phyloP scores from a whole-genome alignment of 2,888 invertebrate genomes.

The Eremobia ochroleuca region DNA sequence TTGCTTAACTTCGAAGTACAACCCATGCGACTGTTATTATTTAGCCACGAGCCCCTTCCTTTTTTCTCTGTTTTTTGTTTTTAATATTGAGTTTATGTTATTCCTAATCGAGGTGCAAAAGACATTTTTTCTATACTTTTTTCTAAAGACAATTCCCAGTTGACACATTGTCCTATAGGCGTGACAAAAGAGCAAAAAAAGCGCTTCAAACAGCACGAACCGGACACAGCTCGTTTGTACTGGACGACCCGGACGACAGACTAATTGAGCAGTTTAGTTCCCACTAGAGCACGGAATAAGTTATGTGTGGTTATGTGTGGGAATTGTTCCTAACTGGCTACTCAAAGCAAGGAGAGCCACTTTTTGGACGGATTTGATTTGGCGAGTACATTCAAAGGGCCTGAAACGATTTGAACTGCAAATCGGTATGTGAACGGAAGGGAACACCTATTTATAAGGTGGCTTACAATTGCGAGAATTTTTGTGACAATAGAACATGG shows the following conservation, averaged over 20 bases:
- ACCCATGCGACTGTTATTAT: too few species aligned
- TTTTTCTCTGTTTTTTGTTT: neutral
- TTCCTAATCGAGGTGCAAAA: neutral
- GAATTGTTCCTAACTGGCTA: conserved; percentile 27
- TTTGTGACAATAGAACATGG: neutral
- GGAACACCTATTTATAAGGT: neutral
- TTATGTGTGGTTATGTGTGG: conserved; percentile 37
- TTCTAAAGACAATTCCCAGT: neutral
- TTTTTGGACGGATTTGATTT: conserved; percentile 11
- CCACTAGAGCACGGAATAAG: conserved; percentile 44
- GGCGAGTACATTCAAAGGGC: conserved; percentile 5
- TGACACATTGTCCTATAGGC: neutral
- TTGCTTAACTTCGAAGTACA: too few species aligned
- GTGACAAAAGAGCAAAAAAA: conserved; percentile 27
- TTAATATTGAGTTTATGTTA: too few species aligned
- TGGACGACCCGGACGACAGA: conserved; percentile 26
- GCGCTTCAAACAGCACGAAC: conserved; percentile 8
- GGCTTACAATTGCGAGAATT: neutral
- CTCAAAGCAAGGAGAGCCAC: conserved; percentile 16
- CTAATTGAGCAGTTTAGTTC: conserved; percentile 62
- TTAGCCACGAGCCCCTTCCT: too few species aligned
- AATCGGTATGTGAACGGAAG: neutral
- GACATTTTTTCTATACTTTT: neutral
- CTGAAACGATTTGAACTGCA: neutral
- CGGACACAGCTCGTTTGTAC: conserved; percentile 48